phyloP scores from a whole-genome alignment of 2,888 invertebrate species.

The Caenorhabditis parvicauda region DNA sequence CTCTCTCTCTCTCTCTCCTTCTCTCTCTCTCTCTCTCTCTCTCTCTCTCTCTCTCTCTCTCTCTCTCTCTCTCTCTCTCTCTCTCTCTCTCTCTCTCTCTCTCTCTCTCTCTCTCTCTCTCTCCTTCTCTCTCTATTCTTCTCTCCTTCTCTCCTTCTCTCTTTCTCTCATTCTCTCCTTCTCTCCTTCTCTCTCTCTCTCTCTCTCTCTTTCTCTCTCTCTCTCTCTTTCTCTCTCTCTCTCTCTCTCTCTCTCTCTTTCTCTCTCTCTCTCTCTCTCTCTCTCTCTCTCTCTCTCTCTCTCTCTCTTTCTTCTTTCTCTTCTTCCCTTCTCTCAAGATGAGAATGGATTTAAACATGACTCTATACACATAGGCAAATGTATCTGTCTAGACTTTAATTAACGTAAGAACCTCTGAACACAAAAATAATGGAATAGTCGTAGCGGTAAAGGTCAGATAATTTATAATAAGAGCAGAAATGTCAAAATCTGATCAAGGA shows the following conservation, averaged over 20 bases:
- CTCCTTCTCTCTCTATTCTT: background rate
- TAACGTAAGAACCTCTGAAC: no score
- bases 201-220: background rate
- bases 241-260: background rate
- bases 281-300: background rate
- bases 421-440: no score
- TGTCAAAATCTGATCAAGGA: no score
- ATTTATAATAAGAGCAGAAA: no score
- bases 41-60: constrained; percentile 1
- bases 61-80: constrained; percentile 8
- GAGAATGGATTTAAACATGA: no score
- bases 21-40: background rate
- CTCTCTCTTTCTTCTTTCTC: background rate
- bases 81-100: constrained; percentile 2
- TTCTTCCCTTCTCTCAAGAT: no score
- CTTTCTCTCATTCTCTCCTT: constrained; percentile 1
- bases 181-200: constrained; percentile 1
- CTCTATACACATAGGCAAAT: no score
- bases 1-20: background rate
- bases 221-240: background rate
- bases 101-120: constrained; percentile 1
- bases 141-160: constrained; percentile 3
- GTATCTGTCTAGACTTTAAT: no score
- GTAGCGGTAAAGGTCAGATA: no score
- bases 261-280: background rate